Percentiles rank a stretch among this genome's conserved stretches.
phyloP scores from a whole-genome alignment of 1,140 invertebrate species.

The Rhagoletis zephyria region DNA sequence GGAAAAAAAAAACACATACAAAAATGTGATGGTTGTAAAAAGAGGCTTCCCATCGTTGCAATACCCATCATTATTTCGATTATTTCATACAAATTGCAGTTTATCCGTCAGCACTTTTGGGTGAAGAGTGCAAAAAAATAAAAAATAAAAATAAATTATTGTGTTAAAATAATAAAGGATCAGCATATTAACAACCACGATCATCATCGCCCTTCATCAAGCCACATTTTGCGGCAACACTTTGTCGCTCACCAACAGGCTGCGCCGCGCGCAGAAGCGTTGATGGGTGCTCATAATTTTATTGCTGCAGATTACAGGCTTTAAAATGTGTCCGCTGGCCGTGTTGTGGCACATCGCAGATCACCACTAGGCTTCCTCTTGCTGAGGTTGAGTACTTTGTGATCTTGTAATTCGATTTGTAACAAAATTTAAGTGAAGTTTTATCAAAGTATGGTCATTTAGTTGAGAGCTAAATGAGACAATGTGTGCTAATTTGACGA shows the following conservation, averaged over 20 bases:
- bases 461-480: conserved; percentile 11
- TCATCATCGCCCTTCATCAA: background rate
- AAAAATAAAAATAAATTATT: conserved; percentile 21
- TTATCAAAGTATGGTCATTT: background rate
- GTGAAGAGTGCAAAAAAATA: background rate
- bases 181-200: conserved; percentile 30
- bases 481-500: conserved; percentile 46
- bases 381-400: background rate
- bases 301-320: conserved; percentile 41
- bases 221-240: background rate
- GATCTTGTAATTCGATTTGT: conserved; percentile 48
- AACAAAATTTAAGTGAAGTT: conserved; percentile 24
- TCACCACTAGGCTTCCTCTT: background rate
- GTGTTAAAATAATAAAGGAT: conserved; percentile 13
- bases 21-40: background rate
- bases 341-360: background rate
- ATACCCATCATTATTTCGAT: conserved; percentile 26
- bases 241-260: background rate
- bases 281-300: conserved; percentile 44
- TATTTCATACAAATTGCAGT: conserved; percentile 38
- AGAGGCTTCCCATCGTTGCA: background rate
- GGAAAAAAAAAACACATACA: background rate
- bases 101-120: background rate
- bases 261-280: conserved; percentile 24
- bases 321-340: background rate